Conservation (phyloP, 2,113 vertebrate genomes). For the human region GRCh38 chr6:19433501-19434000, state of each 20-base stretch:
- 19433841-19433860: slow-evolving; percentile 67
- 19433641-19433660: background rate
- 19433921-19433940: slow-evolving; percentile 58
- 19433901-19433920: slow-evolving; percentile 74
- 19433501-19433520: background rate
- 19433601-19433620: background rate
- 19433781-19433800: background rate
- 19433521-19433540: background rate
- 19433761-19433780: background rate
- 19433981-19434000: slow-evolving; percentile 76
- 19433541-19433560: background rate
- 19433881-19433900: slow-evolving; percentile 63
- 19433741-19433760: background rate
- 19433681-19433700: background rate
- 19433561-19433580: background rate
- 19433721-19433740: background rate
- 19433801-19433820: background rate
- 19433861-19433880: slow-evolving; percentile 68
- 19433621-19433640: background rate
- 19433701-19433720: background rate
- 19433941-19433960: background rate
- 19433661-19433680: background rate
- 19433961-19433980: slow-evolving; percentile 78
- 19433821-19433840: slow-evolving; percentile 1
- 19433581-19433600: background rate